Conservation (phyloP, 2,113 vertebrate genomes). For the Empidonax traillii region DNA sequence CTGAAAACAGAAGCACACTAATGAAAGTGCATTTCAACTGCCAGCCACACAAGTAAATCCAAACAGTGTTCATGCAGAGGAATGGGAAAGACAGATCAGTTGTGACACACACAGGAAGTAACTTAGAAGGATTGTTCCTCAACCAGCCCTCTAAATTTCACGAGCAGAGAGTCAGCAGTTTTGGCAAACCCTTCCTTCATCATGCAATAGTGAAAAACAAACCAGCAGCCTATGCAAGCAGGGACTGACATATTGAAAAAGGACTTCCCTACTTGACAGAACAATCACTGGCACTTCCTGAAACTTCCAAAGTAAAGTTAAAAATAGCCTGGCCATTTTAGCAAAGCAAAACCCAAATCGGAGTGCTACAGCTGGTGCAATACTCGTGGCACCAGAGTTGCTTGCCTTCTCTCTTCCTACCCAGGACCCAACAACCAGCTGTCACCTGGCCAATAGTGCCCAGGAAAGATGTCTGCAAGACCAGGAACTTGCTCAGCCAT, state of each 20-base stretch:
- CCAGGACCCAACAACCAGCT: not conserved
- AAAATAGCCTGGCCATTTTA: not conserved
- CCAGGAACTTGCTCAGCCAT: not conserved
- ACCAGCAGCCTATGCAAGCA: slow-evolving; percentile 48
- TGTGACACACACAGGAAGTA: not conserved
- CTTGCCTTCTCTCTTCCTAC: not conserved
- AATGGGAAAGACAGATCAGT: not conserved
- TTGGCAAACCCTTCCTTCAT: not conserved
- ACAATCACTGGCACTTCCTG: slow-evolving; percentile 41
- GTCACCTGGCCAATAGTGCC: not conserved
- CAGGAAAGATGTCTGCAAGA: not conserved
- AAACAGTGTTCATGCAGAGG: not conserved
- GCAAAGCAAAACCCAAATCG: not conserved
- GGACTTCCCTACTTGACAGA: slow-evolving; percentile 26
- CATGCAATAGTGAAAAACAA: slow-evolving; percentile 51
- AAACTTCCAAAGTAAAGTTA: not conserved
- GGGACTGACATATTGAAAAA: not conserved
- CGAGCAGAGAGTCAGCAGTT: not conserved
- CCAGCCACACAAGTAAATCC: not conserved
- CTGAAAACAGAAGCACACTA: not conserved
- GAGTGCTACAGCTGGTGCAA: not conserved
- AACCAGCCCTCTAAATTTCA: not conserved
- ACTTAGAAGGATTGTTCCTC: not conserved
- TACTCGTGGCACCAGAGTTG: not conserved
- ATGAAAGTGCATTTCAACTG: not conserved